Base-by-base conservation (phyloP, 2,888 invertebrate genomes). In the Lasioglossum villosulum region DNA sequence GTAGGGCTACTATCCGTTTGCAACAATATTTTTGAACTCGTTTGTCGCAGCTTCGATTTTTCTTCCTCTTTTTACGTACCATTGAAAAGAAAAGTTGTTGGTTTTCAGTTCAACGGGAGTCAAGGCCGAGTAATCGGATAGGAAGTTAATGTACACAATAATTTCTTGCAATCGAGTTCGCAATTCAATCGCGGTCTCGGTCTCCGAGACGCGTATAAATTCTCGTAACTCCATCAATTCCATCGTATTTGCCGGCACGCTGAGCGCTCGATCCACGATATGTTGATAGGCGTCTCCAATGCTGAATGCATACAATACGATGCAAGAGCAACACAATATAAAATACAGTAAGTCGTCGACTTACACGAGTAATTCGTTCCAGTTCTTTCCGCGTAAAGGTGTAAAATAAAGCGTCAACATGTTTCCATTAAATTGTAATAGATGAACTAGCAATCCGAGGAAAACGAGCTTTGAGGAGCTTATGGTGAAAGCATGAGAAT, bases 71-170 rank as follows among this genome's bases (percentile, higher is more conserved):
- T 19, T n/a, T 52, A 63, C 90, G 83, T 78, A 95, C 98, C 98
- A 99, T 93, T 98, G 97, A 93, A 98, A 98, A 0, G 98, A 97
- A 90, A 97, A 97, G 89, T 98, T 98, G 94, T 99, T 99, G 63
- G 98, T 97, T 92, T 98, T 98, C 93, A 99, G 97, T 95, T 99
- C 98, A 6, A 98, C 96, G 0, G 98, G 97, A 0, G 98, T 97
- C 90, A 98, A 97, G 10, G 96, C 95, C 0, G 97, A 97, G 92
- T 98, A 97, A 95, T 99, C 98, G 8, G 98, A 97, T 14, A 99
- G 95, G 95, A 98, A 99, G 74, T 97, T 95, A 75, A 99, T 97
- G 92, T 98, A 97, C 80, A 96, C 95, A 96, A 98, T 95, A 10
- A 97, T 96, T 78, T 96, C 96, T 83, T 96, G 96, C 14, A 99